Base-by-base conservation (phyloP, 2,797 vertebrate species). In the Leptoclinus maculatus region DNA sequence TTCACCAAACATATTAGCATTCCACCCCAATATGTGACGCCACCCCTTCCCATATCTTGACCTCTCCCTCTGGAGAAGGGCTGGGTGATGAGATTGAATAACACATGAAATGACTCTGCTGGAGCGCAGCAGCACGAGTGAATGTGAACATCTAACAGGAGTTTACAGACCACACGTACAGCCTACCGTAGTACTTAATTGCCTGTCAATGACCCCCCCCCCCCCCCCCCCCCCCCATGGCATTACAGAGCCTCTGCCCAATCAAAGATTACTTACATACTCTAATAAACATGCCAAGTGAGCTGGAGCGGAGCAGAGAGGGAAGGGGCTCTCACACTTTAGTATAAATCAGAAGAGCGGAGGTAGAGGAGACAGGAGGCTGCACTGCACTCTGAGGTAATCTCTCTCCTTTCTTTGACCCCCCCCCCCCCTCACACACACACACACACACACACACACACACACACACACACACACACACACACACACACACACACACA, bases 231-330 rank as follows among this genome's bases (percentile, higher is more conserved):
- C n/a, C 34, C 25, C 51, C 65, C 1, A 8, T 10, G 71, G 69
- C 66, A 38, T n/a, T 60, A 38, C 51, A 45, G 14, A 49, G 60
- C 32, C 36, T 73, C 80, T 19, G 59, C 53, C 77, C 16, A 3
- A 82, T 84, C 78, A 75, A 45, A 74, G 58, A 85, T 83, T 60
- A 84, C 89, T 88, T 82, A 89, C 87, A 87, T 87, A 76, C 69
- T 69, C 82, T 78, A 66, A 87, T 79, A 85, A 88, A 88, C 66
- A 76, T 64, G 84, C 69, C 80, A 58, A 74, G 81, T 39, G 63
- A 76, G 78, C 68, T 70, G 76, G 67, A 80, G 82, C 17, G 1
- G 60, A 66, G 82, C 73, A 3, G 13, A 62, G 25, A 73, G 56
- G 56, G 58, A 69, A 41, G 57, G 62, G 21, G n/a, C 49, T n/a